Conservation (phyloP, 2,888 invertebrate species). For the Sylvicola cinctus region DNA sequence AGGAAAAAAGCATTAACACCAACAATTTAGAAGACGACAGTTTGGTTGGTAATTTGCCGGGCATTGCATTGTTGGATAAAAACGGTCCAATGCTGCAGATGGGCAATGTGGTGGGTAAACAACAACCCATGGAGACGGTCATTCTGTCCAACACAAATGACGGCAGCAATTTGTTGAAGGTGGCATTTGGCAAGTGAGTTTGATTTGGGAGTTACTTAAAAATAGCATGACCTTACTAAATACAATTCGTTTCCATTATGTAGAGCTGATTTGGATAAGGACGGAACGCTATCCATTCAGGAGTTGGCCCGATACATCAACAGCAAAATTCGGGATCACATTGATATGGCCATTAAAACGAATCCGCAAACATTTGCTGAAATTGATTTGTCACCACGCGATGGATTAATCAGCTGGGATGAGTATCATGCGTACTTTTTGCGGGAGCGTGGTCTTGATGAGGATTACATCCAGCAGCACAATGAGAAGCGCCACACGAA, state of each 20-base stretch:
- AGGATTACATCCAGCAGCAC: conserved; percentile 40
- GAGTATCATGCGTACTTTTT: conserved; percentile 60
- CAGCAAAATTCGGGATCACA: conserved; percentile 43
- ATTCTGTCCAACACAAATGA: conserved; percentile 26
- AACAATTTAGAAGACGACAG: neutral
- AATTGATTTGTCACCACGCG: conserved; percentile 42
- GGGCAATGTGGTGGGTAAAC: too few relatives aligned
- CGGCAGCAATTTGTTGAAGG: conserved; percentile 14
- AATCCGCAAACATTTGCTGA: conserved; percentile 43
- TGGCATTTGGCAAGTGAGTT: conserved; percentile 29
- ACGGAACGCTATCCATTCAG: conserved; percentile 33
- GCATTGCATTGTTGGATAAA: too few relatives aligned
- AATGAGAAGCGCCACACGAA: conserved; percentile 41
- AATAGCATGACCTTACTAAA: neutral
- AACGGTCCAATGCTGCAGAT: too few relatives aligned
- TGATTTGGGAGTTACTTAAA: neutral
- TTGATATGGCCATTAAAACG: conserved; percentile 40
- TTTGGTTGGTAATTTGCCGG: too few relatives aligned
- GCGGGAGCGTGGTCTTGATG: conserved; percentile 42
- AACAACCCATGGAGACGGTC: conserved; percentile 22
- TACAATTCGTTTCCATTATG: too few relatives aligned
- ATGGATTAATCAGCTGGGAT: conserved; percentile 48
- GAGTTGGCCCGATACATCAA: conserved; percentile 47
- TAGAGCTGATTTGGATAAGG: conserved; percentile 39
- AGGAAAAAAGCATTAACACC: neutral